Conservation (phyloP, 2,113 vertebrate genomes). For the Mixornis gularis region DNA sequence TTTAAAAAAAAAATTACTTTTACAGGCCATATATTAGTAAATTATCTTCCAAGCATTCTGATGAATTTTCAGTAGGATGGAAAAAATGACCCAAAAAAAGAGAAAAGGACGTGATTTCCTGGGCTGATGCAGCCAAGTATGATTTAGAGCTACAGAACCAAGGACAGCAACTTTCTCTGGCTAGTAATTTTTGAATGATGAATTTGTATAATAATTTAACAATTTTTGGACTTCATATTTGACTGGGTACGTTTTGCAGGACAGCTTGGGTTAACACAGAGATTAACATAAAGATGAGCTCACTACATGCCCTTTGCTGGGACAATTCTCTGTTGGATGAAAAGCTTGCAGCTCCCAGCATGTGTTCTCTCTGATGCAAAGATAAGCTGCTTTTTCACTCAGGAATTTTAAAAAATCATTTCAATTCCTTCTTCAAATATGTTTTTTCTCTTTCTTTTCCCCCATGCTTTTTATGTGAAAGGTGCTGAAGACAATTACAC, state of each 20-base stretch:
- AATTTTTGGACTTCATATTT: neutral
- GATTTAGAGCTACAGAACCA: neutral
- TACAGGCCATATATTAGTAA: neutral
- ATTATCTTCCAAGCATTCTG: neutral
- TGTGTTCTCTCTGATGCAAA: conserved; percentile 3
- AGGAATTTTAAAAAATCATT: neutral
- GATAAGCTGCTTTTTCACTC: neutral
- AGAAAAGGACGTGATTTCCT: neutral
- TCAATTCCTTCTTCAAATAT: neutral
- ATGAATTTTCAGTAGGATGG: neutral
- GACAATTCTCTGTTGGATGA: conserved; percentile 13
- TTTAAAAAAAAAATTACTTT: neutral
- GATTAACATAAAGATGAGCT: conserved; percentile 26
- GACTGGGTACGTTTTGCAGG: neutral
- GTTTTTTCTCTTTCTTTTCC: neutral
- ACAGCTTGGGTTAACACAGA: neutral
- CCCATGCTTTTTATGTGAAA: neutral
- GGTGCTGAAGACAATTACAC: neutral
- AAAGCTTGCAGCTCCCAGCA: conserved; percentile 1
- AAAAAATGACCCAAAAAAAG: neutral
- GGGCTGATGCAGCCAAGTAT: neutral
- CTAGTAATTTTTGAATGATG: neutral
- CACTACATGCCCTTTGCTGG: neutral
- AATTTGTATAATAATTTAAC: neutral
- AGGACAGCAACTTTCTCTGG: neutral